Evolutionary conservation across 2,797 vertebrate species (phyloP), one percentile per base, ranked within the genome.

Genomic region (Acanthurus leucopareius): DNA sequence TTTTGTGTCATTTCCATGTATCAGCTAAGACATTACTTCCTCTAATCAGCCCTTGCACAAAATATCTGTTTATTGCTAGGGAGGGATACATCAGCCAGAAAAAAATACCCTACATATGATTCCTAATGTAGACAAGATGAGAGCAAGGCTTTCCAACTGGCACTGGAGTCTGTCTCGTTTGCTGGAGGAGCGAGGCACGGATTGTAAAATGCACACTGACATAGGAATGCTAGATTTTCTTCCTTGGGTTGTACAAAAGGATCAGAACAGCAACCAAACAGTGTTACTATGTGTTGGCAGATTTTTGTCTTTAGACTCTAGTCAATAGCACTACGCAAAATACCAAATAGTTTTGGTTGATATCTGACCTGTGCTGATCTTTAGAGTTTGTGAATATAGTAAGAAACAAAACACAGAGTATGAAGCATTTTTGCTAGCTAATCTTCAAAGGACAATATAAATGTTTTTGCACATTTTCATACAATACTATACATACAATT

Each of bases 121-220:
- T 80, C 86, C 80, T 87, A 74, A 86, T 28, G 52, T 32, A 66
- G 77, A 79, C 51, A 45, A 82, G 62, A 71, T 48, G 64, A 69
- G 63, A 60, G 73, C 62, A 44, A 53, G 1, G 73, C 66, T 61
- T 69, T 85, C 65, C 79, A 80, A 76, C 80, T 87, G 89, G 85
- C 61, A 63, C 44, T 61, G 32, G 17, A 16, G 64, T 25, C 74
- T 70, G 78, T 76, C 74, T 79, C n/a, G 78, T 81, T 62, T 48
- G 75, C 77, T 57, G 57, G 1, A 71, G 68, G 59, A 79, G 72
- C 75, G 66, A 70, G 75, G 77, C 57, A 48, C 47, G 73, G 32
- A 49, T 75, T 79, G 85, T 86, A 69, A 82, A 57, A 89, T 85
- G 58, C 73, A 84, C 72, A 69, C 68, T 75, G 86, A 89, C 85